Base-by-base conservation (phyloP, 2,888 invertebrate genomes). In the Agrypnus murinus region DNA sequence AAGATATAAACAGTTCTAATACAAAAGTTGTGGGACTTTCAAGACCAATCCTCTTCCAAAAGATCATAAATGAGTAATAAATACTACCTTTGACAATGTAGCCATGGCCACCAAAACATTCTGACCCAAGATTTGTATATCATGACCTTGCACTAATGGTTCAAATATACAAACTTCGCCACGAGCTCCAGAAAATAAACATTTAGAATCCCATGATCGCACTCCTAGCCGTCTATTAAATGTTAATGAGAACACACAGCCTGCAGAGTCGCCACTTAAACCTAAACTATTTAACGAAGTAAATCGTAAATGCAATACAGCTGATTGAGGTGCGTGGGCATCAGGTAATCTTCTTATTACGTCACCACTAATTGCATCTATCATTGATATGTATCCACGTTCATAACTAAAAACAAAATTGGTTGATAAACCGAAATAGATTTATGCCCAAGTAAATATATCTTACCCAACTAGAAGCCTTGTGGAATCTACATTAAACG, bases 161-260 rank as follows among this genome's bases (percentile, higher is more conserved):
- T 93, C 93, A 71, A 94, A 87, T 9, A 90, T 88, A 80, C 92
- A 92, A 50, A 96, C 96, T 88, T 99, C 99, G 0, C 99, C 99
- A 65, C 97, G 91, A 64, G 97, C 97, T 34, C 99, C 99, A 36
- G 98, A 98, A 86, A 99, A 99, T 12, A 99, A 87, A 84, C 99
- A 98, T 62, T 95, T 93, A 0, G 96, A 94, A 72, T 95, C 93
- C 84, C 95, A 95, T 0, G 94, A 93, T 46, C 97, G 89, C 38
- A 96, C 93, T 10, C 97, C 97, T 77, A 98, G 89, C 9, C 95
- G 92, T 68, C 97, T 88, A 45, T 94, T 95, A 82, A 98, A 97
- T 79, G 92, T 94, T 38, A 98, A 87, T 75, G 97, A 93, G 91
- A 97, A 99, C 1, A 99, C 98, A 0, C 97, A 98, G 0, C 99